Conservation (phyloP, 2,888 invertebrate genomes). For the Drosophila nigritarsus region DNA sequence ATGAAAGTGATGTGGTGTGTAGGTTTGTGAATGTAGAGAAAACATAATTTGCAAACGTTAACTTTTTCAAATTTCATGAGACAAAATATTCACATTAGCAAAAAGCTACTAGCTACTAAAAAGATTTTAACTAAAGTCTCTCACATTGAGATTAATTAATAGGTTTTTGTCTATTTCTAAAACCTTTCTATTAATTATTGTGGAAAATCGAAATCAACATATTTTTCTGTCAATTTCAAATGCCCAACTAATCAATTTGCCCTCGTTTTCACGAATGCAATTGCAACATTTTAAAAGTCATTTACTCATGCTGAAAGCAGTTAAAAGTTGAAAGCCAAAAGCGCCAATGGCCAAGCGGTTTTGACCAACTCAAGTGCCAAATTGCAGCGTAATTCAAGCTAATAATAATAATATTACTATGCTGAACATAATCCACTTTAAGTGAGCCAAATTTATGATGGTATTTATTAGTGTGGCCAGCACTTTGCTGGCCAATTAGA, state of each 20-base stretch:
- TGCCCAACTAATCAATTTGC: not conserved
- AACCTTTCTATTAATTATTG: not conserved
- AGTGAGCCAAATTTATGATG: slow-evolving; percentile 52
- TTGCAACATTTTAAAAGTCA: slow-evolving; percentile 25
- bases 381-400: slow-evolving; percentile 42
- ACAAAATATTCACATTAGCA: not conserved
- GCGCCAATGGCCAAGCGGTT: slow-evolving; percentile 22
- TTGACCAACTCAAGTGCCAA: slow-evolving; percentile 15
- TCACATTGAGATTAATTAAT: not conserved
- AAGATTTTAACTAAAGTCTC: not conserved
- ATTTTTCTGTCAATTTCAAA: not conserved
- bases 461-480: slow-evolving; percentile 55
- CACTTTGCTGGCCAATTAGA: slow-evolving; percentile 71
- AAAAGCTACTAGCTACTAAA: not conserved
- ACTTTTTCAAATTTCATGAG: not conserved
- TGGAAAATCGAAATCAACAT: not conserved
- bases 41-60: not conserved
- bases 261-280: slow-evolving; percentile 4
- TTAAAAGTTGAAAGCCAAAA: slow-evolving; percentile 21
- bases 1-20: not conserved
- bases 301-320: slow-evolving; percentile 20
- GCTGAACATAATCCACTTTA: slow-evolving; percentile 43
- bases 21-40: not conserved
- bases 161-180: not conserved
- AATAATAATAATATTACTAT: slow-evolving; percentile 34